These are phyloP conservation scores for Bradypodion ventrale DNA, from an alignment of 2,797 vertebrate genomes.

Conservation along the genomic window DNA sequence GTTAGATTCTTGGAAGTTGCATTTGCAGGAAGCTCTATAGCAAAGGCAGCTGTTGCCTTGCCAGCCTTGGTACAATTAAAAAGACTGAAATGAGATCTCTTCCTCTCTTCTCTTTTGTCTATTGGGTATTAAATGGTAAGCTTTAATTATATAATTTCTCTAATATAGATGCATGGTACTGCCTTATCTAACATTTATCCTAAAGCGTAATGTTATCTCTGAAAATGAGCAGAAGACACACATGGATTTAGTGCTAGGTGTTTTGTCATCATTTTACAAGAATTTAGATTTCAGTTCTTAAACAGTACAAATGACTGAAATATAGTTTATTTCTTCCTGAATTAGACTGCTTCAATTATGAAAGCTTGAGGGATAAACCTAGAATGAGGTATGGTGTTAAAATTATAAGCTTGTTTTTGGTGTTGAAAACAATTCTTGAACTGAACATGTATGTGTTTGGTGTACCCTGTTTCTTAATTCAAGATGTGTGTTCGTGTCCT, in stretches of 20 bases:
- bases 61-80: slow-evolving; percentile 57
- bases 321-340: not conserved
- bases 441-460: not conserved
- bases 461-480: not conserved
- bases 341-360: not conserved
- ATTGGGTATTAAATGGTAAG: not conserved
- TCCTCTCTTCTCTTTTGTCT: not conserved
- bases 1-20: slow-evolving; percentile 72
- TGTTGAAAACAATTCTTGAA: not conserved
- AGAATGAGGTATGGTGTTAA: not conserved
- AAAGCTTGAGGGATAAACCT: not conserved
- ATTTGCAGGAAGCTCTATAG: slow-evolving; percentile 76
- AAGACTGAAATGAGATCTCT: slow-evolving; percentile 36
- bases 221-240: not conserved
- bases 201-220: not conserved
- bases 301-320: not conserved
- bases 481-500: not conserved
- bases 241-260: not conserved
- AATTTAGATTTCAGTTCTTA: not conserved
- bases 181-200: not conserved
- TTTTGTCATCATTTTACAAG: not conserved
- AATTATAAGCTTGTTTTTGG: not conserved
- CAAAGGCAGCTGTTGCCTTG: slow-evolving; percentile 64
- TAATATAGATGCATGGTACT: not conserved
- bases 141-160: not conserved